Evolutionary conservation across 2,888 invertebrate species (phyloP), one percentile per base, ranked within the genome.

Genomic region (Tachystola acroxantha): DNA sequence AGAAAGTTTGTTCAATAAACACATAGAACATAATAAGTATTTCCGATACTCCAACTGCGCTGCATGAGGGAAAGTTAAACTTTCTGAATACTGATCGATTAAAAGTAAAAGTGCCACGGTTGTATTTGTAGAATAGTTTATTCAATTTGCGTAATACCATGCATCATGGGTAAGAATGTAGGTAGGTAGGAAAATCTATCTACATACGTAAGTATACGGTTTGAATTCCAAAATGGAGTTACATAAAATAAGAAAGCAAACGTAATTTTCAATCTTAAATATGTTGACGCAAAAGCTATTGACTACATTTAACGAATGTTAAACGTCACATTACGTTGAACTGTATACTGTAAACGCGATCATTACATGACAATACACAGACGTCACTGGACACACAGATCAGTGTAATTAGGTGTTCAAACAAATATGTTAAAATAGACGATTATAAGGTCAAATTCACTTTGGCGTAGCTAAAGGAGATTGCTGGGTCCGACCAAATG

Each of bases 31-130:
- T 16, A 16, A 32, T 28, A 37, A 27, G 26, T 40, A n/a, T 32
- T 27, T 27, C 7, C 11, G 12, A 30, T 37, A 27, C 11, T 25
- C 12, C 20, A 13, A 5, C 28, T n/a, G 42, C 43, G 36, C 43
- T 36, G 41, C 46, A 47, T 49, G 48, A 56, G 64, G 64, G 79
- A 80, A 80, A 80, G 78, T 73, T 59, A 46, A 55, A 69, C 74
- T 76, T 74, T 76, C 77, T 67, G 77, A 75, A 78, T 79, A 71
- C 64, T 73, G 68, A 77, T 78, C 62, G 68, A 72, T 72, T 72
- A 72, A 78, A 79, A 80, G 78, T 79, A 79, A 81, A 76, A 80
- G 76, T 75, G 51, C 37, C 40, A 41, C 41, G 11, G n/a, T 30
- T 51, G 42, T 50, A 48, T 63, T 61, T 59, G 50, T 52, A 39